Base-by-base conservation (phyloP, 2,797 vertebrate genomes). In the Ptychobarbus kaznakovi region DNA sequence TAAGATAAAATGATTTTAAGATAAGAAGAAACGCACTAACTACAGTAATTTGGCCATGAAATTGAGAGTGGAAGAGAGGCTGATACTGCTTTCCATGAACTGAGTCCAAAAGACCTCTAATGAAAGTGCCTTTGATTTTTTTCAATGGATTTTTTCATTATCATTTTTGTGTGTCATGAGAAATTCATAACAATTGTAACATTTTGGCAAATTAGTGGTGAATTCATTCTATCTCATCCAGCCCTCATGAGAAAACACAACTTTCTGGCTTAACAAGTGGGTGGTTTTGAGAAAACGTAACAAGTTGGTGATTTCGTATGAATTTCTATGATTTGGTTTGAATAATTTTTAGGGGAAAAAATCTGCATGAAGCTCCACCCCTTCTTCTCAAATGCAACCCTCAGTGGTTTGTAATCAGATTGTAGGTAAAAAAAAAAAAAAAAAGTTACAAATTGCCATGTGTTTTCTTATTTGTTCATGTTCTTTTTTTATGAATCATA, bases 1-100 rank as follows among this genome's bases (percentile, higher is more conserved):
- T 92, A 88, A 92, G 81, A 81, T 89, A 86, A 85, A 82, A 85
- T 74, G 76, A 84, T n/a, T n/a, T n/a, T n/a, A 32, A 76, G 88
- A 84, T 89, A 74, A 46, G 70, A 75, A 84, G 82, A 89, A 88
- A 88, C 38, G 40, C 58, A 75, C 77, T 82, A 84, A 84, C 65
- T 76, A 35, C 81, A 65, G 77, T 76, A 84, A 74, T 81, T 82
- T 81, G 87, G 78, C 82, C 70, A 72, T 38, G 38, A 81, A 72
- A 80, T 72, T 81, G 56, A 70, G 85, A 81, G 78, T 76, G 63
- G 49, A 44, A 81, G 51, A 87, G 40, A 85, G 28, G 16, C 66
- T 66, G 42, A 80, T 80, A 46, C 63, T 10, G 61, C 79, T 68
- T 80, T 80, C 38, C 61, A 68, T 49, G 61, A 51, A 18, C 16